Base-by-base conservation (phyloP, 2,797 vertebrate genomes). In the Lithobates sylvaticus region DNA sequence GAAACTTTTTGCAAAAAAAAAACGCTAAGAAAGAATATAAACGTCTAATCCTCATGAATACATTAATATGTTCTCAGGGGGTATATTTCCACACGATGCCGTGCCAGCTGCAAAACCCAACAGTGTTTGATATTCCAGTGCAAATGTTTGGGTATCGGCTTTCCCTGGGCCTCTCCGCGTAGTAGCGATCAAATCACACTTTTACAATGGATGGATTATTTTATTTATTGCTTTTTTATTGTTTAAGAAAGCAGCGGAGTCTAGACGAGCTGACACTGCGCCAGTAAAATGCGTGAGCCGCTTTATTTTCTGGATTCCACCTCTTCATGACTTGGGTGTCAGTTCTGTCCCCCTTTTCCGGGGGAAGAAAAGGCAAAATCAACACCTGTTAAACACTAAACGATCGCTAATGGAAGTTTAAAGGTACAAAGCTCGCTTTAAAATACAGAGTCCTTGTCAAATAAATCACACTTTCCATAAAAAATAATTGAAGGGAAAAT, bases 151-250 rank as follows among this genome's bases (percentile, higher is more conserved):
- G 70, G 44, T 84, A 84, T 87, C 81, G 29, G 39, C 81, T 87
- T 84, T 84, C 86, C 47, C 16, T 32, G 71, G 61, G 81, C 81
- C 80, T 67, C 75, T 73, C 74, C 73, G 50, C 44, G 50, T 78
- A 67, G 80, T 78, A 61, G 81, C 71, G 71, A 84, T 87, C 86
- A 84, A 13, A 87, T 84, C 70, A 69, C 81, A 64, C 44, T 26
- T 69, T 76, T 84, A 79, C 64, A 87, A 84, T 70, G 44, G 61
- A 69, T 16, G 76, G 81, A 87, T 87, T 87, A 75, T 84, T 87
- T 79, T 87, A 87, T 87, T 84, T 87, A 76, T 87, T 84, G 76
- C 81, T 42, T 26, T 84, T 87, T 87, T 87, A 87, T 87, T 87
- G 81, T 87, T 80, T 70, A 64, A 79, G 86, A 87, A 84, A 84